phyloP scores from a whole-genome alignment of 2,113 vertebrate species.

The Procavia capensis region DNA sequence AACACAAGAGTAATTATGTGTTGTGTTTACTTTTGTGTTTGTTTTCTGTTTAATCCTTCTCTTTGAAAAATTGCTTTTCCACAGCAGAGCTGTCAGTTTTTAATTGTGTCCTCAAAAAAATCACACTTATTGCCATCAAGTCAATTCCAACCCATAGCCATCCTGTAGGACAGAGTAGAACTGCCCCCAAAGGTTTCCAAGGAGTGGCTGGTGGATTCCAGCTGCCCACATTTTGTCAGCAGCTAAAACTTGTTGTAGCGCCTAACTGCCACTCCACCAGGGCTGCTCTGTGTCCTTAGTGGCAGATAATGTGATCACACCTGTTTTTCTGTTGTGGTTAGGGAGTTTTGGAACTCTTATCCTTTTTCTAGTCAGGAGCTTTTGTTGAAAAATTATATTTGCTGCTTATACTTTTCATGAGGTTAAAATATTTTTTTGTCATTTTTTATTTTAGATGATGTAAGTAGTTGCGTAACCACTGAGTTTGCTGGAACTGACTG shows the following conservation, averaged over 20 bases:
- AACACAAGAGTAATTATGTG: not conserved
- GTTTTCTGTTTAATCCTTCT: not conserved
- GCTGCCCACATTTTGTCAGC: too few species aligned
- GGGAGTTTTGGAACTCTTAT: not conserved
- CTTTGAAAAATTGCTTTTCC: not conserved
- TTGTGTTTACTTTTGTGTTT: constrained; percentile 3
- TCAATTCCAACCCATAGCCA: too few species aligned
- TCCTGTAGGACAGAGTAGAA: too few species aligned
- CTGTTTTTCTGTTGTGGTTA: not conserved
- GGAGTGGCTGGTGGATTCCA: too few species aligned
- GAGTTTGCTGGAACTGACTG: constrained; percentile 29
- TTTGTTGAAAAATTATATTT: not conserved
- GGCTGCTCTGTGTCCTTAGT: not conserved
- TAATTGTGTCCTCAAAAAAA: not conserved
- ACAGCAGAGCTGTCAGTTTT: not conserved
- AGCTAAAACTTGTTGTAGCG: too few species aligned
- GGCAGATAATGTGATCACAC: not conserved
- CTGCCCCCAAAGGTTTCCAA: too few species aligned
- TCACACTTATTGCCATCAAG: too few species aligned
- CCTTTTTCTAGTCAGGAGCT: not conserved
- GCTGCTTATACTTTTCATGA: constrained; percentile 21
- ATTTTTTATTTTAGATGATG: constrained; percentile 69
- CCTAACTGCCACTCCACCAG: too few species aligned
- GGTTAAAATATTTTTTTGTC: constrained; percentile 9
- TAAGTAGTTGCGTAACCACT: constrained; percentile 18